Conservation (phyloP, 2,113 vertebrate species). For the Meriones unguiculatus region DNA sequence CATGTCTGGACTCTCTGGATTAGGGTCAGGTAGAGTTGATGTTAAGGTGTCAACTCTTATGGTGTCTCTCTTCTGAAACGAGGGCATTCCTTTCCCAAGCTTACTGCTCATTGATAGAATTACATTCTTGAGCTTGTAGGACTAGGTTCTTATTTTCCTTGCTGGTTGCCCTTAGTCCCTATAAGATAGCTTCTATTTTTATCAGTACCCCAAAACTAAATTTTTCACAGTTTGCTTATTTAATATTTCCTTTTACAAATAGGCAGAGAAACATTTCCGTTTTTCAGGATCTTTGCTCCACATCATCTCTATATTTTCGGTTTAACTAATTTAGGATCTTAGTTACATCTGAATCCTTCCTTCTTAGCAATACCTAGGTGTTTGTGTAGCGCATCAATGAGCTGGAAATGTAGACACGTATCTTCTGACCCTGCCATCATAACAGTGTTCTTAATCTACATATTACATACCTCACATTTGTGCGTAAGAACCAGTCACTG, state of each 20-base stretch:
- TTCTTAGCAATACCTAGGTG: not conserved
- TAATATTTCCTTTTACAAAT: not conserved
- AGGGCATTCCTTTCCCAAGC: not conserved
- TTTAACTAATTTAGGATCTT: not conserved
- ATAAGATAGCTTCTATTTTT: not conserved
- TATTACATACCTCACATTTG: not conserved
- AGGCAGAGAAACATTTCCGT: not conserved
- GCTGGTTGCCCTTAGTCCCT: not conserved
- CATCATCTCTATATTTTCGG: not conserved
- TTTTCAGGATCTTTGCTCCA: not conserved
- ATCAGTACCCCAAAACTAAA: not conserved
- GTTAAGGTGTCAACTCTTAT: not conserved
- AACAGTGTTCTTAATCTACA: not conserved
- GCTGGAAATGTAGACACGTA: not conserved
- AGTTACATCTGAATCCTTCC: not conserved
- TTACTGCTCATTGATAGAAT: not conserved
- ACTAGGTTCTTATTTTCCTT: not conserved
- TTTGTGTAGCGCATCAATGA: not conserved
- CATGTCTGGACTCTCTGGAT: not conserved
- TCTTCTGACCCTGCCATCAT: not conserved
- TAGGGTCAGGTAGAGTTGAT: not conserved
- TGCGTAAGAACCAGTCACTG: not conserved
- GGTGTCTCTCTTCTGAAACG: not conserved
- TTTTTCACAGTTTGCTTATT: not conserved
- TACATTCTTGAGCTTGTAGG: not conserved